phyloP scores from a whole-genome alignment of 2,113 vertebrate species.

The Probosciger aterrimus region DNA sequence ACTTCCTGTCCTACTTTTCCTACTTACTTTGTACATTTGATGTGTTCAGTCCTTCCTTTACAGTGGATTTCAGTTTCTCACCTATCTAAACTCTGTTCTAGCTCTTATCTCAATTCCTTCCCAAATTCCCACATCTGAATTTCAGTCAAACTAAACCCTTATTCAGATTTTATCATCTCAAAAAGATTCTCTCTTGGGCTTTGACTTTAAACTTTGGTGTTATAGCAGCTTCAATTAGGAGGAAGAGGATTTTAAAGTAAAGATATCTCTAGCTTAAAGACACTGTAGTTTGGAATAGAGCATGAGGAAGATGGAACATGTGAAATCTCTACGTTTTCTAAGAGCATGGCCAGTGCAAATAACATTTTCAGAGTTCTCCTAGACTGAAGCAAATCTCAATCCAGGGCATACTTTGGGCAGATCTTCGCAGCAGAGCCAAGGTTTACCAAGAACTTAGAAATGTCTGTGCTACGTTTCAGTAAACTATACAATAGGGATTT shows the following conservation, averaged over 20 bases:
- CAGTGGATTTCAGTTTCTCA: background rate
- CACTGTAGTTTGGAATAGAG: background rate
- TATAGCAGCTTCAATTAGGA: background rate
- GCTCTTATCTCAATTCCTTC: background rate
- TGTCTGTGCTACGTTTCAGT: background rate
- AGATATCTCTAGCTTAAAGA: background rate
- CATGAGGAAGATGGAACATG: background rate
- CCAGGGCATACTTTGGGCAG: background rate
- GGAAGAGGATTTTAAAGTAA: background rate
- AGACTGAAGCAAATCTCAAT: background rate
- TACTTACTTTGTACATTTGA: background rate
- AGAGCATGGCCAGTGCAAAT: background rate
- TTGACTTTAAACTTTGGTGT: background rate
- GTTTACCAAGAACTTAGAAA: background rate
- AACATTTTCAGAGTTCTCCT: background rate
- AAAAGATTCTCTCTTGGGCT: background rate
- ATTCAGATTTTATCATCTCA: background rate
- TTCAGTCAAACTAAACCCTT: background rate
- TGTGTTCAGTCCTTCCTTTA: background rate
- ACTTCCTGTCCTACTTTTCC: conserved; percentile 12
- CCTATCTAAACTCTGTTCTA: background rate
- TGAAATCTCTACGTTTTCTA: background rate
- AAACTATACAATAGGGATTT: background rate
- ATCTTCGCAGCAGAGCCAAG: background rate
- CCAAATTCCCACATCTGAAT: background rate